Conservation (phyloP, 2,888 invertebrate species). For the Acrobasis suavella region DNA sequence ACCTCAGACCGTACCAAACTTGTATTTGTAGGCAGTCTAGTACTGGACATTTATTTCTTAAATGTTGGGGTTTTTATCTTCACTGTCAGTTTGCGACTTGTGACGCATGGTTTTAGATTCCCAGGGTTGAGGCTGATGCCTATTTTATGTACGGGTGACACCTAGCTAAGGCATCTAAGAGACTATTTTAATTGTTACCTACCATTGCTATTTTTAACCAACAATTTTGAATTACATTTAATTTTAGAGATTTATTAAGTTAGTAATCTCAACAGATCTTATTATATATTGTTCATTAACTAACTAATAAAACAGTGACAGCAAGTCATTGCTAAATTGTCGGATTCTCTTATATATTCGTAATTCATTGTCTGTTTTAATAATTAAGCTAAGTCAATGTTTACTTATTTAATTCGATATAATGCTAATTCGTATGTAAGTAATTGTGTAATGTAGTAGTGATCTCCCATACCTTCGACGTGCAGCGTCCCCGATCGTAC, state of each 20-base stretch:
- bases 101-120: conserved; percentile 30
- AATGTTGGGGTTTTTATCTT: conserved; percentile 26
- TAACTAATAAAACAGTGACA: conserved; percentile 30
- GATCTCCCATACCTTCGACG: conserved; percentile 80
- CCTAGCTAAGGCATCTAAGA: conserved; percentile 35
- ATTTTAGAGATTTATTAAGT: conserved; percentile 29
- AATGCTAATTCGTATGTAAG: conserved; percentile 79
- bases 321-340: conserved; percentile 43
- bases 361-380: conserved; percentile 73
- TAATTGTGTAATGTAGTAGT: conserved; percentile 78
- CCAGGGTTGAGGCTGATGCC: conserved; percentile 39
- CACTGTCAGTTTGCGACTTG: conserved; percentile 24
- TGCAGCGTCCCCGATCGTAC: conserved; percentile 59
- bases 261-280: conserved; percentile 29
- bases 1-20: conserved; percentile 81
- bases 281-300: conserved; percentile 32
- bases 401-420: conserved; percentile 80
- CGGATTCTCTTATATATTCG: conserved; percentile 56
- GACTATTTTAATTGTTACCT: conserved; percentile 46
- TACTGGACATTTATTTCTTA: conserved; percentile 47
- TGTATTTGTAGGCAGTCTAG: conserved; percentile 67
- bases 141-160: conserved; percentile 35
- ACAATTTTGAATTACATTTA: conserved; percentile 26
- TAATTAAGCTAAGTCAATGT: conserved; percentile 81
- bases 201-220: conserved; percentile 38